Evolutionary conservation across 30 jellyfish, hydroid and myxozoan genomes (phyloP).

Genomic region (Turritopsis rubra): DNA sequence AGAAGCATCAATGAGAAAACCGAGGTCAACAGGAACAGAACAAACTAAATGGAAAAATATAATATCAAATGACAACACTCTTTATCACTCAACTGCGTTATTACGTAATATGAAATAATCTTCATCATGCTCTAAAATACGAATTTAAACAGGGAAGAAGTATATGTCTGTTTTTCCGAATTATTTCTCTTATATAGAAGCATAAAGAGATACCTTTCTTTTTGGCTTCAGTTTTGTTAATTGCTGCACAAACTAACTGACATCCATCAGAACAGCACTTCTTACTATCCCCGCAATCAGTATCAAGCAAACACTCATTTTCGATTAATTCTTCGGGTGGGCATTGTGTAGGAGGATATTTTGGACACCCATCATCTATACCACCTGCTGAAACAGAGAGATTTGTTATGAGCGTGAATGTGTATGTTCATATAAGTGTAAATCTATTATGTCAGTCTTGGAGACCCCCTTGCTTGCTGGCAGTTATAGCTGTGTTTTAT

Average conservation of each 20-base stretch:
- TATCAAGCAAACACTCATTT: constrained; percentile 59
- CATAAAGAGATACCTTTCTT: constrained; percentile 27
- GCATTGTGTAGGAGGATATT: constrained; percentile 41
- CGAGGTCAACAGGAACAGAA: constrained; percentile 96
- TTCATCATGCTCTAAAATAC: too few relatives aligned
- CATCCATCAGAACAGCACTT: constrained; percentile 92
- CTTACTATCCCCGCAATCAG: constrained; percentile 51
- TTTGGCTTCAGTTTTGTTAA: constrained; percentile 18
- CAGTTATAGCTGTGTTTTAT: not conserved
- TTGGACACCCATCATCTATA: constrained; percentile 79
- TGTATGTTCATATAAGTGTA: not conserved
- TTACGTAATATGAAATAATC: not conserved
- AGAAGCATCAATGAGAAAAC: constrained; percentile 96
- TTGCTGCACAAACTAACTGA: constrained; percentile 39
- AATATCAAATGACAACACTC: not conserved
- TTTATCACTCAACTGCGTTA: not conserved
- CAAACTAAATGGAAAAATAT: constrained; percentile 43
- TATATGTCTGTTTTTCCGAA: not conserved
- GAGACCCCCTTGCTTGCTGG: not conserved
- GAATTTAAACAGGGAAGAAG: too few relatives aligned
- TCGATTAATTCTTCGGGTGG: constrained; percentile 26
- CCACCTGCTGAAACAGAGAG: not conserved
- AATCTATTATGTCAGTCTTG: too few relatives aligned
- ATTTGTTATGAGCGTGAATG: not conserved
- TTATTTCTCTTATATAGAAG: not conserved